Conservation (phyloP, 2,888 invertebrate genomes). For the Caenorhabditis panamensis region DNA sequence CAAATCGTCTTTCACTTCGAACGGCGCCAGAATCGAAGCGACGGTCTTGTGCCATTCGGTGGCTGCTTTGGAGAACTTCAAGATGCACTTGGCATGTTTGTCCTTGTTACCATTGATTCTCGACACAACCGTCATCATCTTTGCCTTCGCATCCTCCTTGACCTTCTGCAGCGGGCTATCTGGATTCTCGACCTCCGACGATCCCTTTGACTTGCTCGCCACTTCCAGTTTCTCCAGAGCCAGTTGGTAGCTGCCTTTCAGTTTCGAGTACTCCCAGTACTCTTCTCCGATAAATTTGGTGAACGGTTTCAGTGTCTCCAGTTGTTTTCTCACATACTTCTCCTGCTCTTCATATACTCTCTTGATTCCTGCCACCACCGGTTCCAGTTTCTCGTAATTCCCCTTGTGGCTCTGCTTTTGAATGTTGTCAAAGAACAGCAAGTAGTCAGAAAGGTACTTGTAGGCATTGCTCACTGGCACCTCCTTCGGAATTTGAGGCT, state of each 20-base stretch:
- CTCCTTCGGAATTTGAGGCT: slow-evolving; percentile 1
- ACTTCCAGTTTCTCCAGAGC: slow-evolving; percentile 22
- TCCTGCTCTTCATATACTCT: slow-evolving; percentile 22
- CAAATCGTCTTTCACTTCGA: not conserved
- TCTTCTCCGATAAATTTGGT: slow-evolving; percentile 24
- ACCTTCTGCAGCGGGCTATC: not conserved
- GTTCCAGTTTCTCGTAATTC: slow-evolving; percentile 18
- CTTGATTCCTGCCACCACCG: not conserved
- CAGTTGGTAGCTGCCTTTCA: slow-evolving; percentile 3
- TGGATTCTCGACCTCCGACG: slow-evolving; percentile 1
- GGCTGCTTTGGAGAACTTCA: slow-evolving; percentile 29
- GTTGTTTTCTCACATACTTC: slow-evolving; percentile 19
- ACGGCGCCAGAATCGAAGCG: not conserved
- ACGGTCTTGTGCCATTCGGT: slow-evolving; percentile 14
- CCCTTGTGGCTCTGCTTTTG: slow-evolving; percentile 9
- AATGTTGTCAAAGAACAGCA: not conserved
- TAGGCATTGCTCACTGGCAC: slow-evolving; percentile 9
- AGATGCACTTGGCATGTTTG: not conserved
- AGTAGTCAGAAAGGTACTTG: slow-evolving; percentile 26
- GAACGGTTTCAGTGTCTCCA: slow-evolving; percentile 30
- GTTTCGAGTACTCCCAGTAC: slow-evolving; percentile 32
- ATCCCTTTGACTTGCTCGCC: not conserved
- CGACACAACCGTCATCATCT: slow-evolving; percentile 4
- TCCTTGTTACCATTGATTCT: slow-evolving; percentile 1
- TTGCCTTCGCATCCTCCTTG: slow-evolving; percentile 14